phyloP scores from a whole-genome alignment of 2,113 vertebrate genomes.

The Nycticorax nycticorax region DNA sequence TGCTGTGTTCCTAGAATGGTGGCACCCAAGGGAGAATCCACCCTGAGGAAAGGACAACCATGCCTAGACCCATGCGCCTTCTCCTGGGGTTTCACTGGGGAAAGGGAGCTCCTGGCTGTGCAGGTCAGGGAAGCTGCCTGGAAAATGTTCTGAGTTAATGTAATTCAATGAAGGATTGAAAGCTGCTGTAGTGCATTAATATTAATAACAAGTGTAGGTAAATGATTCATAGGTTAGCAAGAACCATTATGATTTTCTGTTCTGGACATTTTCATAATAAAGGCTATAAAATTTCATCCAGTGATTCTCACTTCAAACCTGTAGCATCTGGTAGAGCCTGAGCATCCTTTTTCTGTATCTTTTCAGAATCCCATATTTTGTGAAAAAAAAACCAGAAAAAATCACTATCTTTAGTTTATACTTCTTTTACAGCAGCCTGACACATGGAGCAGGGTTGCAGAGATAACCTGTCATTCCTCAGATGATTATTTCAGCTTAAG shows the following conservation, averaged over 20 bases:
- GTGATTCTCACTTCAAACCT: not conserved
- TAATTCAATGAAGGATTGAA: not conserved
- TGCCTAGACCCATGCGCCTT: not conserved
- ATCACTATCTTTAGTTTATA: not conserved
- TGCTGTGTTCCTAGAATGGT: not conserved
- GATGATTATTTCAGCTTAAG: not conserved
- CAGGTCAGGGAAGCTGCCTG: not conserved
- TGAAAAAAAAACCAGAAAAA: fast-evolving
- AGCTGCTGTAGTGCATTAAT: not conserved
- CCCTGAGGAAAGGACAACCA: fast-evolving
- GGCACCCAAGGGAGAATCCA: not conserved
- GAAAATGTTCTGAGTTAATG: not conserved
- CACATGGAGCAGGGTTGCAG: not conserved
- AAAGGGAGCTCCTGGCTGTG: not conserved
- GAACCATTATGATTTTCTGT: not conserved
- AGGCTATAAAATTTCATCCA: not conserved
- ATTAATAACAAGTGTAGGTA: not conserved
- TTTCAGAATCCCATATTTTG: not conserved
- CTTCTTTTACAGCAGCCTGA: not conserved
- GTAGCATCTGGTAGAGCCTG: not conserved
- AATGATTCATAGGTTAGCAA: not conserved
- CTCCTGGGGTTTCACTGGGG: not conserved
- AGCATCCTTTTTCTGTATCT: not conserved
- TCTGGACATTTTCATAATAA: not conserved
- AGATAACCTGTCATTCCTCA: not conserved